Evolutionary conservation across 64 coral and sea anemone species (phyloP).

Genomic region (Stichodactyla mertensii): DNA sequence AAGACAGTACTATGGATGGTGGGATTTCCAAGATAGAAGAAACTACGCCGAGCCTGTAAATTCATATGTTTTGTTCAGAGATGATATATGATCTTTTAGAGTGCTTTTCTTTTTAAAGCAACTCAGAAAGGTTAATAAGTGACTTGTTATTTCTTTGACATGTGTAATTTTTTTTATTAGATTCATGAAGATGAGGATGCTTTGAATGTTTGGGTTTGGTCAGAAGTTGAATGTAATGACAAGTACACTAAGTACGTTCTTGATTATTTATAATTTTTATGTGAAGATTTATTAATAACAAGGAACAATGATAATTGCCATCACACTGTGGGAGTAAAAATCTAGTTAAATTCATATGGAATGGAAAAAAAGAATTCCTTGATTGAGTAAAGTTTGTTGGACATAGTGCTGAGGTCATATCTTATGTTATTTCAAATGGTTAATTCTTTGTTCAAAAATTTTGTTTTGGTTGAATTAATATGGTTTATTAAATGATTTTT

Average conservation of each 20-base stretch:
- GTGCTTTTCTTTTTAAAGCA: too few relatives aligned
- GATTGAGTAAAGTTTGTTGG: too few relatives aligned
- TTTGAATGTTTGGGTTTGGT: constrained; percentile 77
- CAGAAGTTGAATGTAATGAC: constrained; percentile 74
- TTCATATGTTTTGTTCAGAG: background rate
- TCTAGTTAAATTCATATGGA: too few relatives aligned
- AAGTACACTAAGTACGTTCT: constrained; percentile 60
- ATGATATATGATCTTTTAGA: background rate
- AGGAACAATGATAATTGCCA: too few relatives aligned
- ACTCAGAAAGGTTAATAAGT: too few relatives aligned
- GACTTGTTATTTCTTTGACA: too few relatives aligned
- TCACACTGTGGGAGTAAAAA: background rate
- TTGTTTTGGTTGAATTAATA: too few relatives aligned
- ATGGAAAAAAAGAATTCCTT: too few relatives aligned
- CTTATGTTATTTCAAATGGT: too few relatives aligned
- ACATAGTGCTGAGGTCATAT: too few relatives aligned
- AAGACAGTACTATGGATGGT: constrained; percentile 69
- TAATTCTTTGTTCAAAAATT: too few relatives aligned
- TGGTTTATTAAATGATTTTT: background rate
- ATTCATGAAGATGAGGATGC: constrained; percentile 89
- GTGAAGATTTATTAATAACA: background rate
- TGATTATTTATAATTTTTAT: background rate
- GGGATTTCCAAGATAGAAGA: constrained; percentile 91
- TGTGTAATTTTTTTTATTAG: constrained; percentile 18
- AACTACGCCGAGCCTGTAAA: constrained; percentile 87